A percentile compares a stretch with the other conserved stretches of the same genome.
These are phyloP conservation scores for Spodoptera litura DNA, from an alignment of 1,140 invertebrate genomes.

Conservation along the genomic window DNA sequence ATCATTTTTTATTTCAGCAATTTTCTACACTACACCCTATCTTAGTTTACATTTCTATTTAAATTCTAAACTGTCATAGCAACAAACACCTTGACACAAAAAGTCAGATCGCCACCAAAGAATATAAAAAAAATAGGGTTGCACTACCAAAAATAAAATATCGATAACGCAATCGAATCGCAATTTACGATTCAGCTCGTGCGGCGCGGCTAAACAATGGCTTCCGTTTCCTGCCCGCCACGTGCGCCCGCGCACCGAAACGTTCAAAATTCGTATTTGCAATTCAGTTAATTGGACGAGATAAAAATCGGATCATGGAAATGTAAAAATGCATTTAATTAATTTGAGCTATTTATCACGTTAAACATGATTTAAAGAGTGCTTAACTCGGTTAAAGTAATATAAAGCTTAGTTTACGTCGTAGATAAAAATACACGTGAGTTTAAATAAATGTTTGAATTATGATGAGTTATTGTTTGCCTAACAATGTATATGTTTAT, in stretches of 20 bases:
- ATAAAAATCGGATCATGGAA: constrained; percentile 15
- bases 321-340: not conserved
- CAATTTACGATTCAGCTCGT: constrained; percentile 63
- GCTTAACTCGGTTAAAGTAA: too few relatives aligned
- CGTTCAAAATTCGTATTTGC: constrained; percentile 25
- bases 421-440: too few relatives aligned
- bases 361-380: not conserved
- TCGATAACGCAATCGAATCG: constrained; percentile 47
- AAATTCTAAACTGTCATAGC: not conserved
- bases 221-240: constrained; percentile 76
- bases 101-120: not conserved
- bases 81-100: constrained; percentile 15
- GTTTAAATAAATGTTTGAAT: too few relatives aligned
- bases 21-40: too few relatives aligned
- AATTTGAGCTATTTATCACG: constrained; percentile 15
- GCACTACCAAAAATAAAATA: constrained; percentile 30
- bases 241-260: constrained; percentile 61
- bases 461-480: not conserved
- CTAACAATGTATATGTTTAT: constrained; percentile 26
- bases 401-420: too few relatives aligned
- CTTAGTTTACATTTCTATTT: too few relatives aligned
- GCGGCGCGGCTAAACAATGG: constrained; percentile 63
- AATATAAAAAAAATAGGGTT: constrained; percentile 36
- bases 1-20: too few relatives aligned
- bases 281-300: constrained; percentile 37